Evolutionary conservation across 2,888 invertebrate species (phyloP).

Genomic region (Sericinus montela): DNA sequence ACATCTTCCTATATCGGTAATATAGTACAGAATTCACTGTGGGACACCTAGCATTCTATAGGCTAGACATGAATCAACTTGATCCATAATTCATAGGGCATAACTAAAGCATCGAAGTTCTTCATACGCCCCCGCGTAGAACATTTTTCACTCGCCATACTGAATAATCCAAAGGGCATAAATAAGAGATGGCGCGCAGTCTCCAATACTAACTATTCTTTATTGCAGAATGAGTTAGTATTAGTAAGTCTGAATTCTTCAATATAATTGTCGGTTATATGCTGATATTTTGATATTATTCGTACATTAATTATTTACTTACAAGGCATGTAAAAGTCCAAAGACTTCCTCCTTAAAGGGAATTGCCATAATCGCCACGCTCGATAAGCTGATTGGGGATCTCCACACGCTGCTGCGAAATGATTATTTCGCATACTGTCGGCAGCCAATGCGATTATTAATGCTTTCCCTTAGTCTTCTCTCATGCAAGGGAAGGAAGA

Average conservation of each 20-base stretch:
- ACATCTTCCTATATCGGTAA: constrained; percentile 13
- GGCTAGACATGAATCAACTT: constrained; percentile 60
- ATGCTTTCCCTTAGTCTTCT: too few relatives aligned
- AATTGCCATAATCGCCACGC: too few relatives aligned
- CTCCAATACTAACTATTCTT: constrained; percentile 42
- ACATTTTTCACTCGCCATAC: constrained; percentile 62
- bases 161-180: constrained; percentile 49
- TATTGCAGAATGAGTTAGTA: constrained; percentile 43
- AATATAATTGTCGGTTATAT: neutral
- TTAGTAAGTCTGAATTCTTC: constrained; percentile 22
- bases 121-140: constrained; percentile 61
- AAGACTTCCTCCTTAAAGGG: too few relatives aligned
- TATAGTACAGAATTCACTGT: constrained; percentile 20
- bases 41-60: constrained; percentile 35
- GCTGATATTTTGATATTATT: neutral
- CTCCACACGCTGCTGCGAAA: too few relatives aligned
- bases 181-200: constrained; percentile 39
- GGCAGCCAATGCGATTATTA: too few relatives aligned
- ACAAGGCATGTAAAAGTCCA: too few relatives aligned
- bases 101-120: constrained; percentile 51
- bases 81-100: constrained; percentile 68
- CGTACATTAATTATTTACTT: neutral
- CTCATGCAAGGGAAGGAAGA: too few relatives aligned
- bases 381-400: too few relatives aligned
- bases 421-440: too few relatives aligned